Conservation (phyloP, 2,888 invertebrate species). For the Hyposoter dolosus region DNA sequence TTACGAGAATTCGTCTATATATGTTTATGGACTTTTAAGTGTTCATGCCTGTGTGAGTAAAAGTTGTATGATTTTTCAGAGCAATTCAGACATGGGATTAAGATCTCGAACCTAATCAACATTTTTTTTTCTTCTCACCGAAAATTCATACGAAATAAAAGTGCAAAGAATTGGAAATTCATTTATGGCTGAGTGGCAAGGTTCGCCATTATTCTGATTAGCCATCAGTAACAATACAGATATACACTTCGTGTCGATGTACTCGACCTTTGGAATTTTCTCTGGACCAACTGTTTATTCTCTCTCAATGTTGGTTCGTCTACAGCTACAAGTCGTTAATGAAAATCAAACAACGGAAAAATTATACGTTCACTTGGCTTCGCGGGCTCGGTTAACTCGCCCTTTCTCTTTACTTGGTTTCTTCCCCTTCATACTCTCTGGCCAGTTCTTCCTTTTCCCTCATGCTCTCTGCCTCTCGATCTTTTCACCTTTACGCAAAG, state of each 20-base stretch:
- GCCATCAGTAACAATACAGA: constrained; percentile 1
- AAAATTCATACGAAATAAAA: not conserved
- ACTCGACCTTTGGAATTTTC: constrained; percentile 71
- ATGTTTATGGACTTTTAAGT: not conserved
- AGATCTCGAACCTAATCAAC: not conserved
- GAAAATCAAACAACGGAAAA: constrained; percentile 85
- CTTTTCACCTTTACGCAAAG: constrained; percentile 3
- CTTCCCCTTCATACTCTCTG: constrained; percentile 40
- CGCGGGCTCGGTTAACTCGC: constrained; percentile 62
- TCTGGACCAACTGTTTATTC: constrained; percentile 16
- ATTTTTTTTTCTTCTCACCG: not conserved
- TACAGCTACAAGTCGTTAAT: constrained; percentile 82
- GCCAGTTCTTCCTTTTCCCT: constrained; percentile 59
- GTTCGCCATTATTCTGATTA: not conserved
- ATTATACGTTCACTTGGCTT: constrained; percentile 81
- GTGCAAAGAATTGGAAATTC: not conserved
- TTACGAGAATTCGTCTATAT: constrained; percentile 2
- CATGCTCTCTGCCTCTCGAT: constrained; percentile 11
- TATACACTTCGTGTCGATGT: constrained; percentile 55
- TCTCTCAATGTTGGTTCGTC: constrained; percentile 41
- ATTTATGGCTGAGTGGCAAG: not conserved
- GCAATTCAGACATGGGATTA: not conserved
- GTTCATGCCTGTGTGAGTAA: not conserved
- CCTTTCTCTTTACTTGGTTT: constrained; percentile 71
- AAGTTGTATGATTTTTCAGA: not conserved